Conservation (phyloP, 1,140 invertebrate genomes). For the Diabrotica virgifera region DNA sequence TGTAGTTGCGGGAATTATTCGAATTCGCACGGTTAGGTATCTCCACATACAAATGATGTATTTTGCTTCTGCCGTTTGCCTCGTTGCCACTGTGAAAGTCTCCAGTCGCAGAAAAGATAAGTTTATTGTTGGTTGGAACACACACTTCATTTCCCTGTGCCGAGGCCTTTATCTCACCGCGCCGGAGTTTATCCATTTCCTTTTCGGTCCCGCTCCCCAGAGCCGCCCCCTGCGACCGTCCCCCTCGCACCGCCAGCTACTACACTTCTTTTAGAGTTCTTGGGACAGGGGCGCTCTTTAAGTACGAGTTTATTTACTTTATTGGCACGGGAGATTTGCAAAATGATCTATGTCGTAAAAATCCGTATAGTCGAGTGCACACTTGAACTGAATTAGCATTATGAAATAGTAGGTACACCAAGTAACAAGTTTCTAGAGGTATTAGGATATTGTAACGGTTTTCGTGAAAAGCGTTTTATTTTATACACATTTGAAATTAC, state of each 20-base stretch:
- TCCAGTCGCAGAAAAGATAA: constrained; percentile 42
- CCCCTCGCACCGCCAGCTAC: neutral
- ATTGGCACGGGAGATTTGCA: neutral
- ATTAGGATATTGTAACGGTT: too few relatives aligned
- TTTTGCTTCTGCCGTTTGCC: constrained; percentile 27
- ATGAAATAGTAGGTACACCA: too few relatives aligned
- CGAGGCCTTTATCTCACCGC: constrained; percentile 40
- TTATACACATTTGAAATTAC: too few relatives aligned
- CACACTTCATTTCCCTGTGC: constrained; percentile 43
- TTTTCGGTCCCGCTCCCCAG: constrained; percentile 33
- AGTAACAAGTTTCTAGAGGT: too few relatives aligned
- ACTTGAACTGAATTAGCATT: too few relatives aligned
- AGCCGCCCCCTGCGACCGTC: neutral
- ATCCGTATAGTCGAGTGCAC: too few relatives aligned
- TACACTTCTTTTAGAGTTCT: neutral
- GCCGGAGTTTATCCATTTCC: constrained; percentile 42
- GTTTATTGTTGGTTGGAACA: constrained; percentile 43
- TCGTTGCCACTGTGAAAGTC: constrained; percentile 31
- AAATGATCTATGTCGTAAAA: neutral
- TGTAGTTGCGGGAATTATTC: constrained; percentile 11
- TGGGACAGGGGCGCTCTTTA: constrained; percentile 1
- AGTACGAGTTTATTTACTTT: neutral
- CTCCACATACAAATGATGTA: constrained; percentile 40
- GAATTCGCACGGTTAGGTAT: constrained; percentile 18
- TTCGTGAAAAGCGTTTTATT: too few relatives aligned